Base-by-base conservation (phyloP, 1,140 invertebrate species). In the Oryzaephilus surinamensis region DNA sequence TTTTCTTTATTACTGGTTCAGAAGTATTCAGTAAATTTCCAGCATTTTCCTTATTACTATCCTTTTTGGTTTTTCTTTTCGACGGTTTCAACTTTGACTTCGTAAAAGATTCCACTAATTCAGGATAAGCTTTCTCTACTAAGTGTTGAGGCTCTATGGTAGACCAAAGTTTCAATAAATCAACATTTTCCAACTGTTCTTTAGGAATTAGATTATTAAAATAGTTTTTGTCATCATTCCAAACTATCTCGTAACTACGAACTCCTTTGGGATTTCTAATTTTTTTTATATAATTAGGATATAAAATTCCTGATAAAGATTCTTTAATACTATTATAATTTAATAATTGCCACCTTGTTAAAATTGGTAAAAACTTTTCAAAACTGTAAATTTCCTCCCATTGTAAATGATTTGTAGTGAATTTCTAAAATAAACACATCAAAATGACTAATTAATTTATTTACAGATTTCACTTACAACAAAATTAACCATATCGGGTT, bases 381-480 rank as follows among this genome's bases (percentile, higher is more conserved):
- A 84, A 75, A 24, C 77, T 70, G 55, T 88, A 86, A 14, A 75
- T 67, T 53, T 77, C 71, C n/a, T 77, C 71, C 85, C 85, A 91
- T 38, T 68, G 65, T 24, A 87, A 55, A 50, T 77, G 70, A 35
- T 63, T 65, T 0, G 63, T 65, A 58, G 83, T 74, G 49, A 84
- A 72, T 57, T 71, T 72, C 74, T 81, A 49, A 35, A 69, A 67
- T 45, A 43, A 43, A n/a, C n/a, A 46, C 46, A 36, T 26, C 35
- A 40, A 43, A 20, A 24, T 28, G n/a, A n/a, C 18, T 24, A 30
- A 41, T 12, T 4, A 24, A 30, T 28, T 30, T 46, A 33, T 18
- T 14, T 24, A 19, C 6, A 26, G 8, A 20, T 7, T 15, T 29
- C 16, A 65, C 70, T 72, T 66, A 77, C 76, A 52, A 82, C 61